Evolutionary conservation across 2,888 invertebrate genomes (phyloP).

Genomic region (Campopleginae sp.): DNA sequence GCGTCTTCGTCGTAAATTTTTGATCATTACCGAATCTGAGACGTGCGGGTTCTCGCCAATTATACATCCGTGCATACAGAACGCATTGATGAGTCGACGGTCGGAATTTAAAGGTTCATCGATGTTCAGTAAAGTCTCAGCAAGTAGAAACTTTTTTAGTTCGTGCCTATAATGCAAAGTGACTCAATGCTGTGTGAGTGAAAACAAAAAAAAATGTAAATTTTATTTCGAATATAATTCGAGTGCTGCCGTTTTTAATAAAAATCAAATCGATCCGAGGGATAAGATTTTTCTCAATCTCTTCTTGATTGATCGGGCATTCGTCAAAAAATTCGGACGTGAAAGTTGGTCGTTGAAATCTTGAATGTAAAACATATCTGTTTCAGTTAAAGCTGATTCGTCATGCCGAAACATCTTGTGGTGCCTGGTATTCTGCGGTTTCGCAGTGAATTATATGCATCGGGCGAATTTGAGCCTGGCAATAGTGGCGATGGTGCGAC

Average conservation of each 20-base stretch:
- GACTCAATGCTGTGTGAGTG: neutral
- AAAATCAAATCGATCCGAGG: neutral
- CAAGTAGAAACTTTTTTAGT: neutral
- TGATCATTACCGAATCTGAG: neutral
- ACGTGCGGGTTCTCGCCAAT: neutral
- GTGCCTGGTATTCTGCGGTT: conserved; percentile 88
- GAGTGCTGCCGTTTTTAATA: neutral
- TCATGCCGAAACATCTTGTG: conserved; percentile 86
- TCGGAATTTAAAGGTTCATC: conserved; percentile 17
- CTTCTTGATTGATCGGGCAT: neutral
- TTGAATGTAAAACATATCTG: neutral
- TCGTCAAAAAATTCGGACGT: neutral
- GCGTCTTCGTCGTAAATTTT: conserved; percentile 4
- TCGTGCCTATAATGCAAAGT: neutral
- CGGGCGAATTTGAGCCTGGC: conserved; percentile 89
- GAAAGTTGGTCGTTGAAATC: neutral
- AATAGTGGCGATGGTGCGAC: conserved; percentile 88
- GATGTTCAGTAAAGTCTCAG: conserved; percentile 2
- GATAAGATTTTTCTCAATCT: neutral
- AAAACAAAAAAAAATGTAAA: neutral
- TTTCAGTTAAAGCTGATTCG: conserved; percentile 75
- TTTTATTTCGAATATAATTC: neutral
- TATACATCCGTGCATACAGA: conserved; percentile 35
- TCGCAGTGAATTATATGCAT: conserved; percentile 89
- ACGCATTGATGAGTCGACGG: conserved; percentile 17